Percentiles rank a stretch among this genome's conserved stretches.
These are phyloP conservation scores for Pipra filicauda DNA, from an alignment of 2,113 vertebrate genomes.

Conservation along the genomic window DNA sequence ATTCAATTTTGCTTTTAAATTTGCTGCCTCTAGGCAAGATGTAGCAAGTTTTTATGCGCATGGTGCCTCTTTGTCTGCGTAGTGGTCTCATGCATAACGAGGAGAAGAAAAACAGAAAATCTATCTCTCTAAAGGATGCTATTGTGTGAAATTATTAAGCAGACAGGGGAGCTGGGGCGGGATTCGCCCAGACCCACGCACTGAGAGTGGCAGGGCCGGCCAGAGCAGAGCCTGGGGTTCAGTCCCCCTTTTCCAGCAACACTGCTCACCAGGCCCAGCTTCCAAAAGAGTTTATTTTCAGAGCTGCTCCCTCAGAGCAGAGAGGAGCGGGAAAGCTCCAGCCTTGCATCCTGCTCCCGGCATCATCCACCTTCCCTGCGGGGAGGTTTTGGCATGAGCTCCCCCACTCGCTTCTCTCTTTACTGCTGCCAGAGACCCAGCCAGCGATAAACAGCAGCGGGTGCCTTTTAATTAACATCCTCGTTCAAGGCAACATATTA, in stretches of 20 bases:
- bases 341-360: background rate
- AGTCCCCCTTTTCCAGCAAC: background rate
- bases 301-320: background rate
- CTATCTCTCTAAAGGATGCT: slow-evolving; percentile 22
- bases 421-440: slow-evolving; percentile 49
- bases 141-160: slow-evolving; percentile 44
- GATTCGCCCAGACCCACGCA: background rate
- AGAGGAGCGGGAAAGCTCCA: background rate
- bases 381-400: slow-evolving; percentile 40
- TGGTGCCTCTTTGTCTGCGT: slow-evolving; percentile 70
- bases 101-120: slow-evolving; percentile 8
- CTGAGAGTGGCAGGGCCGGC: background rate
- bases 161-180: background rate
- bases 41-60: slow-evolving; percentile 49
- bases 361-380: slow-evolving; percentile 30
- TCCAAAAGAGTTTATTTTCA: background rate
- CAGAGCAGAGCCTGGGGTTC: background rate
- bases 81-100: slow-evolving; percentile 38
- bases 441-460: slow-evolving; percentile 45
- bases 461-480: slow-evolving; percentile 60
- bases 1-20: slow-evolving; percentile 65
- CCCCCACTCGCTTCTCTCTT: background rate
- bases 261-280: background rate
- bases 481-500: slow-evolving; percentile 38
- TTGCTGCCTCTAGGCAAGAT: slow-evolving; percentile 65